phyloP scores from a whole-genome alignment of 2,888 invertebrate species.

The Spisula subtruncata region DNA sequence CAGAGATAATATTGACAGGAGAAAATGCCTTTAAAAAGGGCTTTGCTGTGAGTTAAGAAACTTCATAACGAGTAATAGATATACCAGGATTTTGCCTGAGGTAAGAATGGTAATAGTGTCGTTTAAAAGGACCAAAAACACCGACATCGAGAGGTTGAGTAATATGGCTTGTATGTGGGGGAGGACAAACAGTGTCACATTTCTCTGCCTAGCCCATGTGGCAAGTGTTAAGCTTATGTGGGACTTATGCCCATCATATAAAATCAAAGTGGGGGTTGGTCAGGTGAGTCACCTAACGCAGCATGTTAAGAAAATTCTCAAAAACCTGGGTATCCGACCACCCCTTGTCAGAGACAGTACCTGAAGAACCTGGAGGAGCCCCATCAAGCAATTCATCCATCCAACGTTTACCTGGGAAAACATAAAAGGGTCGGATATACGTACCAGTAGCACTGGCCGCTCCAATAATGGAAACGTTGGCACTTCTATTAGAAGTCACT shows the following conservation, averaged over 20 bases:
- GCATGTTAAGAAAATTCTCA: slow-evolving; percentile 7
- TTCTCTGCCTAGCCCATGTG: slow-evolving; percentile 58
- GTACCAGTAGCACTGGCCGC: slow-evolving; percentile 2
- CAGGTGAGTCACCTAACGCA: neutral
- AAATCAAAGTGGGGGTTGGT: neutral
- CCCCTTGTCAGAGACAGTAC: slow-evolving; percentile 44
- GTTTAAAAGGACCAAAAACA: slow-evolving; percentile 64
- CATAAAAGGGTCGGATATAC: slow-evolving; percentile 50
- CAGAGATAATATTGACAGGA: no score
- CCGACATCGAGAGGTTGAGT: slow-evolving; percentile 64
- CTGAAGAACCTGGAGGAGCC: slow-evolving; percentile 44
- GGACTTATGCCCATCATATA: slow-evolving; percentile 70
- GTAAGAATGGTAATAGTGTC: slow-evolving; percentile 53
- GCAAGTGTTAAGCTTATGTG: no score
- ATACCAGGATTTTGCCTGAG: slow-evolving; percentile 54
- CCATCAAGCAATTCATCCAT: slow-evolving; percentile 36
- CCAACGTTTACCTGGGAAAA: slow-evolving; percentile 46
- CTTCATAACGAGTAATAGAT: slow-evolving; percentile 57
- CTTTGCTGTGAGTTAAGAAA: slow-evolving; percentile 53
- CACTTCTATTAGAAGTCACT: neutral
- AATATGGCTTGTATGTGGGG: slow-evolving; percentile 63
- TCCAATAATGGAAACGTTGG: slow-evolving; percentile 30
- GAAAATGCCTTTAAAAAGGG: slow-evolving; percentile 55
- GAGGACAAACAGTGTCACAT: slow-evolving; percentile 67
- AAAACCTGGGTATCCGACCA: slow-evolving; percentile 43